Conservation (phyloP, 2,888 invertebrate genomes). For the Antitype chi region DNA sequence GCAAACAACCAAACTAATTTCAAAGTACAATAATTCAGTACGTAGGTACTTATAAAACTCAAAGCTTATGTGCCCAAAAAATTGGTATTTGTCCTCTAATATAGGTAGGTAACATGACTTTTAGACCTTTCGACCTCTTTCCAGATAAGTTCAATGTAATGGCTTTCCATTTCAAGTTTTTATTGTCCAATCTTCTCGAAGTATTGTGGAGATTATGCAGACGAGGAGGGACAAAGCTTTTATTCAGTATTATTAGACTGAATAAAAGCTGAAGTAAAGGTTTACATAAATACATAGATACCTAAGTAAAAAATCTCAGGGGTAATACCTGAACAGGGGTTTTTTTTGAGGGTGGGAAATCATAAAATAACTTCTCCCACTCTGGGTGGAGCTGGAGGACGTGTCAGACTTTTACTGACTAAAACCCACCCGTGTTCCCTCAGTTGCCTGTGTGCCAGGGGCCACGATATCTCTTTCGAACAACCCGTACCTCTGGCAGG, state of each 20-base stretch:
- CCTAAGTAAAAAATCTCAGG: neutral
- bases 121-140: constrained; percentile 48
- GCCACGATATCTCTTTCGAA: too few relatives aligned
- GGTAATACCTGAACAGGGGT: too few relatives aligned
- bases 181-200: constrained; percentile 59
- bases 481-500: too few relatives aligned
- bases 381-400: too few relatives aligned
- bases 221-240: constrained; percentile 30
- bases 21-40: constrained; percentile 43
- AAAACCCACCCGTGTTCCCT: too few relatives aligned
- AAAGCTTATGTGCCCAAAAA: constrained; percentile 24
- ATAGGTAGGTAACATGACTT: constrained; percentile 47
- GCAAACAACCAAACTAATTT: constrained; percentile 38
- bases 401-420: too few relatives aligned
- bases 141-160: constrained; percentile 57
- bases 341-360: too few relatives aligned
- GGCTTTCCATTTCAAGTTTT: constrained; percentile 65
- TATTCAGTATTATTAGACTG: too few relatives aligned
- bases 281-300: neutral
- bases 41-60: constrained; percentile 16
- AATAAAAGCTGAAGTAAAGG: constrained; percentile 39
- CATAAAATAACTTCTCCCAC: too few relatives aligned
- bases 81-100: constrained; percentile 35
- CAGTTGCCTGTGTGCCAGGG: too few relatives aligned
- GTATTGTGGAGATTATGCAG: constrained; percentile 55